Evolutionary conservation across 2,888 invertebrate genomes (phyloP), one percentile per base, ranked within the genome.

Genomic region (Pachydiplax longipennis): DNA sequence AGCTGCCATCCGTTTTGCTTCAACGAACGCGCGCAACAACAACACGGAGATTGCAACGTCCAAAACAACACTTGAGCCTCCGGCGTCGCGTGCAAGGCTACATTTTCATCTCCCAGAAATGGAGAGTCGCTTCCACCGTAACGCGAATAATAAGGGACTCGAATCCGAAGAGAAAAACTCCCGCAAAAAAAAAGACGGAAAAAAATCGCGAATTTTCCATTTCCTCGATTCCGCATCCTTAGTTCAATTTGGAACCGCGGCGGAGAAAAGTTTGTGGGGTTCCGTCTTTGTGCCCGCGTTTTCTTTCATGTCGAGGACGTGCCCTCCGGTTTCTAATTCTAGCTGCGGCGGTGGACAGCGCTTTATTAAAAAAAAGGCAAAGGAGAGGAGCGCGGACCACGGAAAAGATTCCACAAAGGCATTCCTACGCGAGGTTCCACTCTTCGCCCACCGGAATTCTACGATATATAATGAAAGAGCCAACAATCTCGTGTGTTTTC

Each of bases 391-490:
- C 48, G 22, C 87, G 37, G 37, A 53, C 58, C 58, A 31, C 58
- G 53, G 58, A 58, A 87, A 87, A 61, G 87, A 87, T 37, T 31
- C 37, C 61, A 87, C 87, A 87, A 87, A 87, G 87, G 61, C 37
- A 87, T 87, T 87, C 87, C 87, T 61, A 35, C 35, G 37, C 37
- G 87, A 37, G 58, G 37, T 18, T 25, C 87, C 10, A 58, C 83
- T 31, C 35, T 48, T 58, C 22, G 35, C 35, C 83, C 83, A 35
- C 82, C 82, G 82, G 83, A 83, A 83, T 83, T 35, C 83, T 53
- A n/a, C n/a, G n/a, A n/a, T n/a, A 65, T 87, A 87, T 65, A 87
- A 87, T 37, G 87, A 87, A 87, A 87, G 87, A n/a, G 22, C 37
- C 73, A 73, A 81, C 44, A 40, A 31, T 44, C 81, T 81, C 81